Percentiles rank a stretch among this genome's conserved stretches.
Evolutionary conservation across 1,140 invertebrate species (phyloP).

Genomic region (Fopius arisanus): DNA sequence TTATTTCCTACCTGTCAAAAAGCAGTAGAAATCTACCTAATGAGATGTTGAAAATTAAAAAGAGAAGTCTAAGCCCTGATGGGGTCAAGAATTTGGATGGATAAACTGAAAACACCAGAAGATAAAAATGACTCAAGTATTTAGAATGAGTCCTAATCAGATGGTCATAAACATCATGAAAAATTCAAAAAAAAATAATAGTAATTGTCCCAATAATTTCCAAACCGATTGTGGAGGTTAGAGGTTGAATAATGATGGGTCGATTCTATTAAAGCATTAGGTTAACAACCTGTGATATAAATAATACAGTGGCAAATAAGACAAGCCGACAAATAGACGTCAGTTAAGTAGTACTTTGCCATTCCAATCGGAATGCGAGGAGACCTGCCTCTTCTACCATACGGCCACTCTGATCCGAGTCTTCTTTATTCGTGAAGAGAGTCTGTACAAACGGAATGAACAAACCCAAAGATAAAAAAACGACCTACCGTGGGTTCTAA

Average conservation of each 20-base stretch:
- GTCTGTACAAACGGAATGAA: slow-evolving; percentile 48
- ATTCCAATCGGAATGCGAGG: slow-evolving; percentile 21
- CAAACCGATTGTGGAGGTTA: neutral
- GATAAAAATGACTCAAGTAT: neutral
- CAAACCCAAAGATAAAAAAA: slow-evolving; percentile 60
- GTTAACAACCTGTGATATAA: slow-evolving; percentile 65
- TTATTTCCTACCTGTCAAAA: neutral
- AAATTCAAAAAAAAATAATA: neutral
- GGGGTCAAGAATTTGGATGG: slow-evolving; percentile 15
- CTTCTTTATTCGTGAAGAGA: neutral
- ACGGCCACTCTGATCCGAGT: neutral
- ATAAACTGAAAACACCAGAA: neutral
- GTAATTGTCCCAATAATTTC: neutral
- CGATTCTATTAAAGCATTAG: slow-evolving; percentile 49
- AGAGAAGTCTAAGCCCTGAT: neutral
- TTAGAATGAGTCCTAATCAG: neutral
- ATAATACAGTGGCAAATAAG: slow-evolving; percentile 47
- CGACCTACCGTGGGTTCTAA: slow-evolving; percentile 51
- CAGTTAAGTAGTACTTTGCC: slow-evolving; percentile 21
- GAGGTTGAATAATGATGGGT: slow-evolving; percentile 36
- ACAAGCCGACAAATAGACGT: slow-evolving; percentile 28
- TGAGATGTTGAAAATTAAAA: neutral
- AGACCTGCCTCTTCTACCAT: neutral
- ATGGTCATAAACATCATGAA: neutral
- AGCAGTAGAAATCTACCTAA: neutral